Percentiles rank a stretch among this genome's conserved stretches.
Evolutionary conservation across 2,113 vertebrate genomes (phyloP).

Genomic region (Bagarius yarrelli): DNA sequence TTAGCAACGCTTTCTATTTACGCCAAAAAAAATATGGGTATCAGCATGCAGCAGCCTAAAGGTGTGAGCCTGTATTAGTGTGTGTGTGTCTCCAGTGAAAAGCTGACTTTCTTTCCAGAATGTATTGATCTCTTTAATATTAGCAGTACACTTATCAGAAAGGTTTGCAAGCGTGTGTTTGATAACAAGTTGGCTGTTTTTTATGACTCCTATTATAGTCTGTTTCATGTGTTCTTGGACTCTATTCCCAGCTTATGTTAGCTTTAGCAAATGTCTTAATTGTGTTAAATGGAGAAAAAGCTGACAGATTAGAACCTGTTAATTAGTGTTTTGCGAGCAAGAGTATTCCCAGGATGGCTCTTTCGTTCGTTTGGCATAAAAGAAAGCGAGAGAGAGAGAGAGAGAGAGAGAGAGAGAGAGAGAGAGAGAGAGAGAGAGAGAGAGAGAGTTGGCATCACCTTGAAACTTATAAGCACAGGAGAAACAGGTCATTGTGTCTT

Average conservation of each 20-base stretch:
- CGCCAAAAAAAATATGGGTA: constrained; percentile 42
- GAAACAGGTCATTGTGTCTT: constrained; percentile 67
- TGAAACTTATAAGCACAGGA: constrained; percentile 68
- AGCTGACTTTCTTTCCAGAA: constrained; percentile 41
- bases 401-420: constrained; percentile 8
- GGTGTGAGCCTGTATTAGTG: constrained; percentile 12
- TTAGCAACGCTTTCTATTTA: constrained; percentile 47
- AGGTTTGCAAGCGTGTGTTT: constrained; percentile 23
- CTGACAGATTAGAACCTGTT: constrained; percentile 74
- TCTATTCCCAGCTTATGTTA: constrained; percentile 69
- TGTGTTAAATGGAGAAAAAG: constrained; percentile 73
- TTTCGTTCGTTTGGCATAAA: constrained; percentile 71
- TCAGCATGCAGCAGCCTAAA: constrained; percentile 45
- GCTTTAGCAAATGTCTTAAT: constrained; percentile 78
- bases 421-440: constrained; percentile 40
- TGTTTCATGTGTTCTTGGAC: constrained; percentile 71
- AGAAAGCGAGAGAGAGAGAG: constrained; percentile 41
- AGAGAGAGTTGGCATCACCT: constrained; percentile 66
- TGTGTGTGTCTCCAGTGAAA: constrained; percentile 25
- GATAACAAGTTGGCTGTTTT: constrained; percentile 49
- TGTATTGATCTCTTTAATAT: constrained; percentile 38
- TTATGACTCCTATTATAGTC: constrained; percentile 65
- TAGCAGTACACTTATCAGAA: constrained; percentile 17
- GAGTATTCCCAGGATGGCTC: constrained; percentile 70
- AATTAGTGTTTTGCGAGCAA: constrained; percentile 67